Evolutionary conservation across 2,113 vertebrate species (phyloP).

Genomic region (Naja naja): DNA sequence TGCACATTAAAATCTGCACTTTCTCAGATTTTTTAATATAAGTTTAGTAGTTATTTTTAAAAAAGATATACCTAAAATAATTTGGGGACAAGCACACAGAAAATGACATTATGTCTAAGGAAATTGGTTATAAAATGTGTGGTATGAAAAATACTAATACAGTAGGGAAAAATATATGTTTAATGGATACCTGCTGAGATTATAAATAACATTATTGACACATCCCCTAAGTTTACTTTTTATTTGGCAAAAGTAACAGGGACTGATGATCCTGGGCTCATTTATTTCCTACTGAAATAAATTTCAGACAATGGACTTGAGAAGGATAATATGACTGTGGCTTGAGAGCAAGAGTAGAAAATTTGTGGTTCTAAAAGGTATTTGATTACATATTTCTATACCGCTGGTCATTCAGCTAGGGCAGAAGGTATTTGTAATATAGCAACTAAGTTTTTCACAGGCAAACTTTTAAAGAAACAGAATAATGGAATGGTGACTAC

Average conservation of each 20-base stretch:
- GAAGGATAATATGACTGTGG: not conserved
- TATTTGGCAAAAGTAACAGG: not conserved
- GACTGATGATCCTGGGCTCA: not conserved
- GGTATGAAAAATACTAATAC: not conserved
- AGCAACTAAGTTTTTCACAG: not conserved
- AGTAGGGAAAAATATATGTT: not conserved
- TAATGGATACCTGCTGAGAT: not conserved
- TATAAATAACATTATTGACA: not conserved
- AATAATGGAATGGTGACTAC: not conserved
- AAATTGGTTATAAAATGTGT: not conserved
- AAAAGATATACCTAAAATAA: not conserved
- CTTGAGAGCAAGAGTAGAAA: not conserved
- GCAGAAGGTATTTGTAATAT: not conserved
- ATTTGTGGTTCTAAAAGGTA: not conserved
- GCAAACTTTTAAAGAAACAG: not conserved
- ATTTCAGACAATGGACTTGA: not conserved
- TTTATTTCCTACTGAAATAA: not conserved
- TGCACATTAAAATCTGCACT: not conserved
- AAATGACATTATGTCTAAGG: not conserved
- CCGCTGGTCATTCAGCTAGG: not conserved
- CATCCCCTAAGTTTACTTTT: not conserved
- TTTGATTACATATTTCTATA: not conserved
- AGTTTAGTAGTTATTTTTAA: not conserved
- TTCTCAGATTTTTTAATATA: not conserved
- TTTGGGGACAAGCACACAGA: not conserved